Base-by-base conservation (phyloP, 2,888 invertebrate genomes). In the Uloborus plumipes region DNA sequence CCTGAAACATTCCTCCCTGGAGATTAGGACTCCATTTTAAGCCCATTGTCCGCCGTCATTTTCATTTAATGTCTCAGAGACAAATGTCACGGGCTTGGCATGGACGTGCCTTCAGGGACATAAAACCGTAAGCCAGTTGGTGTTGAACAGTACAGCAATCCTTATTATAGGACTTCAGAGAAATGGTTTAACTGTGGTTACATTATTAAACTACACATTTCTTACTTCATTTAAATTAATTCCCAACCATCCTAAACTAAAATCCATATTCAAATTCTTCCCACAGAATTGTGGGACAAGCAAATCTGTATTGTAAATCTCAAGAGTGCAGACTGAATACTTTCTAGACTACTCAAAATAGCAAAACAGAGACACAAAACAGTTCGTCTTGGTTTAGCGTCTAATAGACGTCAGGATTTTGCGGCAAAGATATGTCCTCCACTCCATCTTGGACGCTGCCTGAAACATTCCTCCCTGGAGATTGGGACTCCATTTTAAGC, bases 321-420 rank as follows among this genome's bases (percentile, higher is more conserved):
- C 39, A 26, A 53, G n/a, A 67, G 9, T n/a, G 22, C 26, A 15
- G 53, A 66, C 50, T 18, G 50, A 66, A 49, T 66, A 22, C 39
- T 39, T 7, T 4, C 11, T 7, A 39, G 66, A 18, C 13, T 50
- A 49, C 20, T 22, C 14, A 66, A n/a, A 55, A 31, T n/a, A 53
- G 53, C 16, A 31, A 39, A 65, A 64, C 64, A 47, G 50, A 47
- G 39, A 61, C 55, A 39, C 64, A 22, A 74, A 55, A 18, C 50
- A 20, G 66, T 59, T 50, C 67, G 67, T 75, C 75, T 75, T 75
- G 67, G 75, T 75, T 75, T 75, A 75, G 66, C 66, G 50, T 66
- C 75, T 75, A 75, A 75, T 67, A 67, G 75, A 75, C 55, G 75
- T 18, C 22, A n/a, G 75, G 75, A 67, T 75, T 75, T 59, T 58